Conservation (phyloP, 2,888 invertebrate species). For the Nipponacmea schrenckii region DNA sequence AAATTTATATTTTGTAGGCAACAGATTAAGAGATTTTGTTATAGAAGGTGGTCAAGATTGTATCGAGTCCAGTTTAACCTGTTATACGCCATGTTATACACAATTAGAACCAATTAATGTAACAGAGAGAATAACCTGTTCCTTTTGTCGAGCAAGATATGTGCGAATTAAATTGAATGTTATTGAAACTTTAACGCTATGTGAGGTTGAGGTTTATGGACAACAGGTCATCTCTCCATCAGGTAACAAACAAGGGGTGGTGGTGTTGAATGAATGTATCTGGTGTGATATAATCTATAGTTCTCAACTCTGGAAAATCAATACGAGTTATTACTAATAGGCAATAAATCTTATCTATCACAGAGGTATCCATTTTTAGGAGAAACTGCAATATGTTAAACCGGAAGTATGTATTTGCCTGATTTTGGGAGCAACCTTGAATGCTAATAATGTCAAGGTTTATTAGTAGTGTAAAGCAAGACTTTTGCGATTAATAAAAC, state of each 20-base stretch:
- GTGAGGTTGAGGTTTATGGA: not conserved
- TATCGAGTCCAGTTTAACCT: not conserved
- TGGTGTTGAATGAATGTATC: too few relatives aligned
- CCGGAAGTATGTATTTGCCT: too few relatives aligned
- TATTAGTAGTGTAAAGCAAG: too few relatives aligned
- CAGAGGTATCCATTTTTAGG: not conserved
- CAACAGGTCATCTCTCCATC: not conserved
- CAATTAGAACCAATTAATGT: not conserved
- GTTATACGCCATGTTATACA: not conserved
- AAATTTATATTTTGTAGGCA: not conserved
- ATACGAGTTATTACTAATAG: too few relatives aligned
- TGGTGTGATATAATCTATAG: too few relatives aligned
- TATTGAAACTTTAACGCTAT: not conserved
- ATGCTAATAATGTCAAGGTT: too few relatives aligned
- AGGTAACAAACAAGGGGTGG: not conserved
- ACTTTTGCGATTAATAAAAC: too few relatives aligned
- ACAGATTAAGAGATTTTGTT: not conserved
- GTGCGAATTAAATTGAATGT: not conserved
- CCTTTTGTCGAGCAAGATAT: not conserved
- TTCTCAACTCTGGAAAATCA: too few relatives aligned
- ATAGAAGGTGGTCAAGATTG: not conserved
- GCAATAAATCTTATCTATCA: too few relatives aligned
- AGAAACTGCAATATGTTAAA: not conserved
- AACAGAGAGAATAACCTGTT: not conserved
- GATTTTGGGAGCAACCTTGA: too few relatives aligned